Percentiles rank a stretch among this genome's conserved stretches.
Conservation (phyloP, 2,113 vertebrate species). For the Xiphophorus hellerii region DNA sequence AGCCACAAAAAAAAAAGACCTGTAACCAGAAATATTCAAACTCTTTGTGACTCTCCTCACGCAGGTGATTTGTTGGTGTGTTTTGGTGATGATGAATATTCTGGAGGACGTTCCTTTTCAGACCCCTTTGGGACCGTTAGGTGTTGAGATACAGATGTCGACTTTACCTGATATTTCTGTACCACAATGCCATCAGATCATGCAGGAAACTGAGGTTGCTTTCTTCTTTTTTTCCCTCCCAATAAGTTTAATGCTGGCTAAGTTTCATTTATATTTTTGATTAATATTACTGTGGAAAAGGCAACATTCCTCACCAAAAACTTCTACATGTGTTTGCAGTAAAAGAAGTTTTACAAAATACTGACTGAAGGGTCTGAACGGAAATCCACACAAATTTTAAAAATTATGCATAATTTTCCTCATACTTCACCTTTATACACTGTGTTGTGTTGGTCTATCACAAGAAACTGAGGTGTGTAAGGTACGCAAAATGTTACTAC, state of each 20-base stretch:
- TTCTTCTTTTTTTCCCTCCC: not conserved
- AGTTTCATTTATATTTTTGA: no score
- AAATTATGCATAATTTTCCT: no score
- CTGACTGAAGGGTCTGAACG: no score
- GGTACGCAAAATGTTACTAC: no score
- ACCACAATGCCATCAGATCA: conserved; percentile 78
- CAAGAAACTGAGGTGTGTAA: no score
- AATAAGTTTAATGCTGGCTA: not conserved
- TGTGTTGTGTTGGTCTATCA: no score
- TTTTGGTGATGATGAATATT: conserved; percentile 84
- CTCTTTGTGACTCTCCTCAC: not conserved
- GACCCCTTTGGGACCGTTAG: conserved; percentile 56
- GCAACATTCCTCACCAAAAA: not conserved
- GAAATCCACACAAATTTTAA: no score
- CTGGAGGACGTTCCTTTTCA: conserved; percentile 90
- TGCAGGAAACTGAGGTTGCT: conserved; percentile 86
- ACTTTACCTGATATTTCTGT: conserved; percentile 70
- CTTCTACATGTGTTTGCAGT: no score
- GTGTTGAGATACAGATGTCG: conserved; percentile 49
- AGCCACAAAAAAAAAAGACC: no score
- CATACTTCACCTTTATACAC: no score
- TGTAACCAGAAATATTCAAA: not conserved
- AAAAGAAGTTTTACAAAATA: no score
- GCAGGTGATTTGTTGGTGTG: conserved; percentile 14
- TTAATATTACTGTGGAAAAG: not conserved